Evolutionary conservation across 2,888 invertebrate genomes (phyloP).

Genomic region (Hemithea aestivaria): DNA sequence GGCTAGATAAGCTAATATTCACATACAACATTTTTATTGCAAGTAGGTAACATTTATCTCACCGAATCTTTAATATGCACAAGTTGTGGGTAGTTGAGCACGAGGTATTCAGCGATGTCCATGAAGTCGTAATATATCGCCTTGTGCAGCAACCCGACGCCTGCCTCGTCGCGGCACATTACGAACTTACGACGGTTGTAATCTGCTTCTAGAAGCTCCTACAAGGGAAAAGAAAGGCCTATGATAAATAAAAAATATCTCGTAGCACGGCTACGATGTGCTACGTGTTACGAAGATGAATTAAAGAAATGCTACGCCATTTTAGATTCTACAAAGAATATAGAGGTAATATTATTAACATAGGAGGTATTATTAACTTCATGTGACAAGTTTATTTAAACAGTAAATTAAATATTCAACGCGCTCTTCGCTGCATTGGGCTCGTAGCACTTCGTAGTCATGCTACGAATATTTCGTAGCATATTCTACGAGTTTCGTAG

Average conservation of each 20-base stretch:
- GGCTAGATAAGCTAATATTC: no score
- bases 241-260: no score
- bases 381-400: no score
- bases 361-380: no score
- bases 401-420: no score
- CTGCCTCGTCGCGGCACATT: constrained; percentile 82
- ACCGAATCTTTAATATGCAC: constrained; percentile 85
- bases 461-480: not conserved
- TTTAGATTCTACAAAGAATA: no score
- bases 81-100: constrained; percentile 82
- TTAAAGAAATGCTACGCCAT: no score
- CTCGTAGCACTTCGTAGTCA: not conserved
- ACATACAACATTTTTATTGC: no score
- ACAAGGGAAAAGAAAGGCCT: constrained; percentile 1
- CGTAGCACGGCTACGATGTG: not conserved
- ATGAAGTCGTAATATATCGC: constrained; percentile 87
- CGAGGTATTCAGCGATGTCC: constrained; percentile 85
- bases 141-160: constrained; percentile 87
- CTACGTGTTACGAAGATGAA: not conserved
- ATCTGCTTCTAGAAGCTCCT: constrained; percentile 62
- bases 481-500: constrained; percentile 1
- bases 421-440: not conserved
- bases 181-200: constrained; percentile 63
- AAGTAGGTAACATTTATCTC: no score
- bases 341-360: no score